phyloP scores from a whole-genome alignment of 1,140 invertebrate genomes.

The Ceratina australensis region DNA sequence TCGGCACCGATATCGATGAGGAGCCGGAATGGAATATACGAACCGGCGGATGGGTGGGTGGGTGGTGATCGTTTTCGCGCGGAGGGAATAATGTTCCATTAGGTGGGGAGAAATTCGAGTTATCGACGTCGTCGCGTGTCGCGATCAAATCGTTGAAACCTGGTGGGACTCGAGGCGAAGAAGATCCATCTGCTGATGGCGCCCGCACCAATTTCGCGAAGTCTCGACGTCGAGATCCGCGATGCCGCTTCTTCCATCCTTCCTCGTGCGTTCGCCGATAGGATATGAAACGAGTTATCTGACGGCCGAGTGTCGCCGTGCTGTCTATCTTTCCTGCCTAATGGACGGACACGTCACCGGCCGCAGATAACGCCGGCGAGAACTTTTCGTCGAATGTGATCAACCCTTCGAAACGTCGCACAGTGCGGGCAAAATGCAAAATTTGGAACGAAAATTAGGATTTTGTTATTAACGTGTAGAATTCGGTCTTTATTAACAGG shows the following conservation, averaged over 20 bases:
- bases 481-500: no score
- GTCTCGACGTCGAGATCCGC: background rate
- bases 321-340: background rate
- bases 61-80: background rate
- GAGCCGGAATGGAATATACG: no score
- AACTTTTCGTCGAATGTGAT: no score
- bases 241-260: background rate
- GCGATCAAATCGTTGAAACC: background rate
- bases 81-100: background rate
- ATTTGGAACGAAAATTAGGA: no score
- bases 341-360: background rate
- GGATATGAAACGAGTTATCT: constrained; percentile 6
- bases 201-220: constrained; percentile 5
- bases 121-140: background rate
- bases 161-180: background rate
- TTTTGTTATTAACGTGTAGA: no score
- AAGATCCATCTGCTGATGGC: constrained; percentile 10
- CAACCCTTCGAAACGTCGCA: no score
- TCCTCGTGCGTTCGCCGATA: background rate
- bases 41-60: no score
- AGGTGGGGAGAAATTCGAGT: background rate
- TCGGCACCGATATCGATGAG: background rate
- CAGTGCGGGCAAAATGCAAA: no score
- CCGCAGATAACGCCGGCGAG: background rate
- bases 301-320: background rate